These are phyloP conservation scores for Ischnus inquisitorius DNA, from an alignment of 2,888 invertebrate genomes.

Conservation along the genomic window DNA sequence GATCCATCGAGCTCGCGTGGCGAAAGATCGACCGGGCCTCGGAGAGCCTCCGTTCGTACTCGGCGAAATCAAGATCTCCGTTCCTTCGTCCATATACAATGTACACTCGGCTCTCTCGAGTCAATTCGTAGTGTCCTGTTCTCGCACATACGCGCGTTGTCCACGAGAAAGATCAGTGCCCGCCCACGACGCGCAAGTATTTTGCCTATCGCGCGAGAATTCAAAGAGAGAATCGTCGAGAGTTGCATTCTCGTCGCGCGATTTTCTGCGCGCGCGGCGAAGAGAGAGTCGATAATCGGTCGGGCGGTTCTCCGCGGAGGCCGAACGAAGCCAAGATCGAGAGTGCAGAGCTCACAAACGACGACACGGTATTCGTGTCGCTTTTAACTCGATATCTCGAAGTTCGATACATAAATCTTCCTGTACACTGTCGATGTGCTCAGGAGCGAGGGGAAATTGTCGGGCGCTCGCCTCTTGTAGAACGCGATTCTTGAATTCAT, in stretches of 20 bases:
- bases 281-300: slow-evolving; percentile 16
- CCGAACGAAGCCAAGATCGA: not conserved
- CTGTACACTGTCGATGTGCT: not conserved
- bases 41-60: not conserved
- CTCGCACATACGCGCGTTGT: slow-evolving; percentile 1
- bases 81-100: not conserved
- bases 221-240: not conserved
- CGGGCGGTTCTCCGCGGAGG: not conserved
- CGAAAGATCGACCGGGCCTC: slow-evolving; percentile 1
- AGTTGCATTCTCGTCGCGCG: not conserved
- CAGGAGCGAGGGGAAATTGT: not conserved
- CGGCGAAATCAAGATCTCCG: not conserved
- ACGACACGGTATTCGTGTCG: slow-evolving; percentile 47
- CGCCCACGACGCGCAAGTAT: slow-evolving; percentile 35
- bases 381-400: slow-evolving; percentile 76
- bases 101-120: not conserved
- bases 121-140: not conserved
- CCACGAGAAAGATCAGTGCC: slow-evolving; percentile 10
- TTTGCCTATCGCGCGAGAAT: slow-evolving; percentile 25
- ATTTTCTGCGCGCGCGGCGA: not conserved
- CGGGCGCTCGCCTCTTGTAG: not conserved
- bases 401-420: slow-evolving; percentile 73
- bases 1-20: slow-evolving; percentile 6
- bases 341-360: not conserved
- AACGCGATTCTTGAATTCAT: slow-evolving; percentile 1